Percentiles rank a stretch among this genome's conserved stretches.
phyloP scores from a whole-genome alignment of 2,888 invertebrate genomes.

The Palloptera scutellata region DNA sequence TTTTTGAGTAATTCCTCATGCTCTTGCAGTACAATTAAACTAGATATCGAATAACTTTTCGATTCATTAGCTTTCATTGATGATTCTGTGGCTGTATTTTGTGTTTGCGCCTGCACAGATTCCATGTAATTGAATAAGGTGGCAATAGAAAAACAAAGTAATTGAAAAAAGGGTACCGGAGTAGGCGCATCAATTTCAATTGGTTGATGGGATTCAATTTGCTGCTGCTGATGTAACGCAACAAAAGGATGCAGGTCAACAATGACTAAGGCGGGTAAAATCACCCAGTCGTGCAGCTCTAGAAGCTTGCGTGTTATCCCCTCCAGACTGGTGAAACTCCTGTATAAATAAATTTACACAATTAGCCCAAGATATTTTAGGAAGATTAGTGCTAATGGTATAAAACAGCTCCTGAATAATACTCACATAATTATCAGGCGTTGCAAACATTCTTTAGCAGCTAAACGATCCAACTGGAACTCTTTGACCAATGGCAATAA shows the following conservation, averaged over 20 bases:
- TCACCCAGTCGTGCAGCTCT: not conserved
- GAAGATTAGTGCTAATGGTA: no score
- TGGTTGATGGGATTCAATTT: not conserved
- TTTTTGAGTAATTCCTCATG: conserved; percentile 42
- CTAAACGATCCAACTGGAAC: not conserved
- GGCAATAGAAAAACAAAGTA: conserved; percentile 19
- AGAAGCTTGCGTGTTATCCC: not conserved
- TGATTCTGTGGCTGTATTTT: not conserved
- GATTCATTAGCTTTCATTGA: not conserved
- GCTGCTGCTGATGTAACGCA: not conserved
- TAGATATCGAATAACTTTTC: not conserved
- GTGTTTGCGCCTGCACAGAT: conserved; percentile 30
- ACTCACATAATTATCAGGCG: not conserved
- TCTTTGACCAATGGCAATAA: not conserved
- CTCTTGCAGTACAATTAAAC: conserved; percentile 42
- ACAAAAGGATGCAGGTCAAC: not conserved
- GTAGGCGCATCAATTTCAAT: not conserved
- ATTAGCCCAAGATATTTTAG: not conserved
- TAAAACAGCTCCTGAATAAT: no score
- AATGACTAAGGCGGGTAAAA: not conserved
- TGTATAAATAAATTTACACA: not conserved
- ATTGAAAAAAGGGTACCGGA: not conserved
- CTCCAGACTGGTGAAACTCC: not conserved
- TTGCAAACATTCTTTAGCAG: not conserved
- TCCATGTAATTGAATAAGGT: conserved; percentile 24